Conservation (phyloP, 2,888 invertebrate species). For the Acleris literana region DNA sequence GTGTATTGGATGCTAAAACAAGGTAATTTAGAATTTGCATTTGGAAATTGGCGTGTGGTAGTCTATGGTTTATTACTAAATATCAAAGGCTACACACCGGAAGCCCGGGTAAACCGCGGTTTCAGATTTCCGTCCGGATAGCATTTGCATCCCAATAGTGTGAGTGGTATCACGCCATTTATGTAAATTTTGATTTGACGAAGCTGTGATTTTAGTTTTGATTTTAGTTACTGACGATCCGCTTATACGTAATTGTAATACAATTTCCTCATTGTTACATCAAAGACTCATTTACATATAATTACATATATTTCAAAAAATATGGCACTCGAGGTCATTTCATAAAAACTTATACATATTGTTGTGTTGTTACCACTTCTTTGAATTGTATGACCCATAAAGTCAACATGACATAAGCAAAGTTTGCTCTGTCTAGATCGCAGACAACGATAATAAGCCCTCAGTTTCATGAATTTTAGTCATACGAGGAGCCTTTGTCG, state of each 20-base stretch:
- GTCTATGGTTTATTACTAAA: constrained; percentile 43
- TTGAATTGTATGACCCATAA: constrained; percentile 23
- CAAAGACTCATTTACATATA: no score
- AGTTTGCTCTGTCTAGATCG: constrained; percentile 51
- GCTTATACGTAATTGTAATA: no score
- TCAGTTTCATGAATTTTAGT: constrained; percentile 58
- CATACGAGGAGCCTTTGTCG: constrained; percentile 38
- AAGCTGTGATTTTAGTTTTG: neutral
- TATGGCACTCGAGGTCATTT: no score
- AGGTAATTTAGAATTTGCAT: constrained; percentile 55
- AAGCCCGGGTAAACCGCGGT: constrained; percentile 24
- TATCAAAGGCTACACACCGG: constrained; percentile 45
- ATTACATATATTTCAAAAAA: no score
- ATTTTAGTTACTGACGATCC: neutral
- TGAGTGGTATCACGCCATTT: constrained; percentile 16
- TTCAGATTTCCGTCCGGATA: constrained; percentile 14
- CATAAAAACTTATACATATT: neutral
- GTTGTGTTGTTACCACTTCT: constrained; percentile 9
- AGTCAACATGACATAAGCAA: constrained; percentile 17
- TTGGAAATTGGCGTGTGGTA: constrained; percentile 47
- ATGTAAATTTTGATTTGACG: constrained; percentile 15
- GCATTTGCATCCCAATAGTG: constrained; percentile 32
- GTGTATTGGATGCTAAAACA: constrained; percentile 2
- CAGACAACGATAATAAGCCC: constrained; percentile 61
- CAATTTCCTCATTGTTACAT: no score